Base-by-base conservation (phyloP, 2,888 invertebrate species). In the Ochropleura plecta region DNA sequence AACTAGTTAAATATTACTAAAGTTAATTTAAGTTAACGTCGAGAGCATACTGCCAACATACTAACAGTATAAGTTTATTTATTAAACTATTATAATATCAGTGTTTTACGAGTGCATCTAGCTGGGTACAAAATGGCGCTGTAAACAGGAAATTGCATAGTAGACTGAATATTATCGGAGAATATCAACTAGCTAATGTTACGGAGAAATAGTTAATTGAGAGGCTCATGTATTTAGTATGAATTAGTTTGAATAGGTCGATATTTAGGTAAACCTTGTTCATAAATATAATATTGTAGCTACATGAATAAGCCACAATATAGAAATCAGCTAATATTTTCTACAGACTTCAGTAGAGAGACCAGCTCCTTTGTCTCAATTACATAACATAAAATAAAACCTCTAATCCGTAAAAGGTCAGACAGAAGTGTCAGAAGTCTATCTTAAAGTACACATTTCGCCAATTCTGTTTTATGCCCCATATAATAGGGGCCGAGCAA, bases 1-100 rank as follows among this genome's bases (percentile, higher is more conserved):
- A 76, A 84, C 78, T 76, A 78, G 48, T 82, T 73, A 76, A 83
- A 76, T 76, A 70, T 79, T 70, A 64, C 68, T 55, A 40, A 78
- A 84, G 60, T 76, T 84, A 84, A 84, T 81, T 81, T 76, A 81
- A 83, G 78, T 83, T 84, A 75, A 71, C 75, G 78, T 62, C 63
- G 81, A 71, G 67, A 78, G 73, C 78, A 71, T 64, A 55, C 72
- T 68, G 70, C 70, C 57, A 65, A 73, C 78, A 73, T 84, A 73
- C 70, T 78, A 71, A 70, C 70, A 42, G 42, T 73, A 69, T 70
- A 73, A 70, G 69, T 81, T 84, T 78, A 84, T 83, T 81, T 84
- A 83, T 81, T 73, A 78, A 81, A 73, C 66, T 74, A 44, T n/a
- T n/a, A 72, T 79, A 65, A 62, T 51, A 55, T 82, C 40, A 59